A percentile compares a stretch with the other conserved stretches of the same genome.
These are phyloP conservation scores for Campoplex capitator DNA, from an alignment of 2,888 invertebrate genomes.

Conservation along the genomic window DNA sequence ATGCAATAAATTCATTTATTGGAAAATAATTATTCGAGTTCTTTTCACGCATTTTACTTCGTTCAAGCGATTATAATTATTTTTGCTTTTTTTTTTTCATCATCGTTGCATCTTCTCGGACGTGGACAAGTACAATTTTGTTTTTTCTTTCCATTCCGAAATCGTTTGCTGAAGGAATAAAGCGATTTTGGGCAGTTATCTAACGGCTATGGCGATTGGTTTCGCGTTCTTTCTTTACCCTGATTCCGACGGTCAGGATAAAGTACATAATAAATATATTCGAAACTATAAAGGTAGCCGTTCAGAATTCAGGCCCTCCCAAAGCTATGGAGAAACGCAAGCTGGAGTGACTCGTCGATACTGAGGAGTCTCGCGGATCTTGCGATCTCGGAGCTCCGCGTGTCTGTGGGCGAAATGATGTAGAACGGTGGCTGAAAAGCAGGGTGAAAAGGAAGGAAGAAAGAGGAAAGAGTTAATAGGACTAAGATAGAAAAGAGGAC, in stretches of 20 bases:
- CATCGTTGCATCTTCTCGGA: too few species aligned
- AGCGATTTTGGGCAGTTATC: neutral
- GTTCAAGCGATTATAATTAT: neutral
- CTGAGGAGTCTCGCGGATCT: conserved; percentile 7
- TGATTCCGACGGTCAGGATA: neutral
- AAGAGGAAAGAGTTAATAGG: conserved; percentile 50
- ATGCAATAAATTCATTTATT: neutral
- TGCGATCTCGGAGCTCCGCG: conserved; percentile 35
- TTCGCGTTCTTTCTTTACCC: neutral
- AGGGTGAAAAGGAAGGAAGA: neutral
- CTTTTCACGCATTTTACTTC: neutral
- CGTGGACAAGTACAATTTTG: too few species aligned
- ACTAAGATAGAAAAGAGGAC: conserved; percentile 32
- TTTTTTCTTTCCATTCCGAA: too few species aligned
- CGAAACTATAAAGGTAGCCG: conserved; percentile 9
- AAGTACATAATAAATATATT: conserved; percentile 11
- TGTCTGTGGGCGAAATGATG: conserved; percentile 41
- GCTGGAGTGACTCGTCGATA: conserved; percentile 68
- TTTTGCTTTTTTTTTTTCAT: neutral
- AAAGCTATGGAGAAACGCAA: conserved; percentile 54
- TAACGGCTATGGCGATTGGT: conserved; percentile 7
- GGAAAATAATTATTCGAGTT: neutral
- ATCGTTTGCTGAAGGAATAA: too few species aligned
- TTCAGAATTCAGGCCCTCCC: neutral
- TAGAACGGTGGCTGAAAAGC: conserved; percentile 23